These are phyloP conservation scores for Cepphus grylle DNA, from an alignment of 2,113 vertebrate species.

Conservation along the genomic window DNA sequence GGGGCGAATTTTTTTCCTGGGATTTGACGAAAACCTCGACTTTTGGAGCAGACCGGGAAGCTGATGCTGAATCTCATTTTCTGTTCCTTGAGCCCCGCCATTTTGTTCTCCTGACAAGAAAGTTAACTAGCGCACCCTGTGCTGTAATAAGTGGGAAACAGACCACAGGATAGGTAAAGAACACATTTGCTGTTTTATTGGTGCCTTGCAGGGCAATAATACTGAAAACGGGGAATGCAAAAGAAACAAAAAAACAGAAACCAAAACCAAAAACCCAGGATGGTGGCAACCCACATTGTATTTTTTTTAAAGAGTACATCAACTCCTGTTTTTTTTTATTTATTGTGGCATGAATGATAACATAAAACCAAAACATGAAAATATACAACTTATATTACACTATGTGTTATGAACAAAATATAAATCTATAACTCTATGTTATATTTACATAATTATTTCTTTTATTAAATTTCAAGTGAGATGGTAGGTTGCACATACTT, in stretches of 20 bases:
- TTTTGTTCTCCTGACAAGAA: neutral
- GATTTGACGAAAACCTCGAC: neutral
- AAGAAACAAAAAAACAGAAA: constrained; percentile 64
- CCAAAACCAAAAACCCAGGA: constrained; percentile 74
- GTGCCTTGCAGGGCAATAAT: constrained; percentile 98
- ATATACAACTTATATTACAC: constrained; percentile 99
- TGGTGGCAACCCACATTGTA: constrained; percentile 89
- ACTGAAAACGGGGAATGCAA: constrained; percentile 97
- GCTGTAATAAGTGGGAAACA: constrained; percentile 70
- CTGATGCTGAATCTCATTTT: neutral
- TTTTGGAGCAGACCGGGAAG: neutral
- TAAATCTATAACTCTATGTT: constrained; percentile 99
- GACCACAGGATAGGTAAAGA: constrained; percentile 86
- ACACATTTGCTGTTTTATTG: constrained; percentile 99
- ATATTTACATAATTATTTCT: constrained; percentile 99
- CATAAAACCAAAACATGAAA: constrained; percentile 99
- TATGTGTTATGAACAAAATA: constrained; percentile 99
- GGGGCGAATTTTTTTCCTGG: neutral
- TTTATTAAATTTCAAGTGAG: constrained; percentile 99
- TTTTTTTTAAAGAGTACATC: constrained; percentile 89
- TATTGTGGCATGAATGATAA: constrained; percentile 99
- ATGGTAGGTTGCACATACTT: constrained; percentile 94
- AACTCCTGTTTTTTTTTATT: constrained; percentile 84
- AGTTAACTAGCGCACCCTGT: neutral
- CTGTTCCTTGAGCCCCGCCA: neutral